Evolutionary conservation across 1,140 invertebrate genomes (phyloP), one percentile per base, ranked within the genome.

Genomic region (Steinernema khuongi): DNA sequence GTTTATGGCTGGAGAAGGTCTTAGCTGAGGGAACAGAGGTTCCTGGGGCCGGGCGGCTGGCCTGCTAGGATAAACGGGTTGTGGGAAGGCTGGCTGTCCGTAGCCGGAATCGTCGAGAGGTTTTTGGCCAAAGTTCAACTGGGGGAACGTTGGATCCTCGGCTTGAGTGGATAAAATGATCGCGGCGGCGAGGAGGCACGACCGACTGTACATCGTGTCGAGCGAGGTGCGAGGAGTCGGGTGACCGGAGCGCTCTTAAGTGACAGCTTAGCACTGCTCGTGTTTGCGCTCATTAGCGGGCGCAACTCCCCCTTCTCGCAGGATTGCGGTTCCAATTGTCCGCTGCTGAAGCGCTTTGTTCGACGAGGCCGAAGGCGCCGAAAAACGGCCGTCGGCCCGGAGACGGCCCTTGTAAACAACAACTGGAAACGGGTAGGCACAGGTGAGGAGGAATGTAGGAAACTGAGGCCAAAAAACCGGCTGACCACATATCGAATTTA

Each of bases 281-380:
- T 60, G 50, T 60, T 60, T 60, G 50, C 50, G 50, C 50, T 60
- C 7, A 60, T 60, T 60, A 60, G 36, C 36, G 7, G 7, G 36
- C 50, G 50, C 50, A 22, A 60, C 50, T 7, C 50, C 7, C 14
- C 50, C 50, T 14, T 22, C 26, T 4, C 36, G 36, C 36, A n/a
- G n/a, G n/a, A n/a, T n/a, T n/a, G n/a, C n/a, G n/a, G n/a, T n/a
- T n/a, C n/a, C n/a, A n/a, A n/a, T n/a, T n/a, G n/a, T n/a, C n/a
- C n/a, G n/a, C n/a, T n/a, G n/a, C n/a, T n/a, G n/a, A n/a, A n/a
- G n/a, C n/a, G n/a, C n/a, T n/a, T n/a, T n/a, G n/a, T n/a, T n/a
- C n/a, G n/a, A n/a, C n/a, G n/a, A n/a, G n/a, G n/a, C n/a, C n/a
- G n/a, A n/a, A n/a, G n/a, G n/a, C n/a, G n/a, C n/a, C n/a, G n/a